Base-by-base conservation (phyloP, 2,113 vertebrate genomes). In the Lonchura striata region DNA sequence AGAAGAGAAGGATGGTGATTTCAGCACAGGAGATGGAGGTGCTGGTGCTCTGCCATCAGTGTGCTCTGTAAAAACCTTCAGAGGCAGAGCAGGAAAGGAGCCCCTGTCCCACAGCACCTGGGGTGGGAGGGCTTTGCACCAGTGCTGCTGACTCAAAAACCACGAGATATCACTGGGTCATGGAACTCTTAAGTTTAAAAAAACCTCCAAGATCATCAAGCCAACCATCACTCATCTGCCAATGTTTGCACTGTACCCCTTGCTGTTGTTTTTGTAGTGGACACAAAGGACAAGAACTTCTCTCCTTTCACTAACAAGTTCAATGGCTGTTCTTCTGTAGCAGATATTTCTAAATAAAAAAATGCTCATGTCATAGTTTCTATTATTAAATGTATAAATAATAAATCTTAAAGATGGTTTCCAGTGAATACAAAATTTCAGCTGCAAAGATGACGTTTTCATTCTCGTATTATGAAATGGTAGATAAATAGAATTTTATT, bases 401-500 rank as follows among this genome's bases (percentile, higher is more conserved):
- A 89, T 87, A 63, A 50, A 71, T 86, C 77, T 88, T 39, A 41
- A 61, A 68, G 57, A 30, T 53, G 59, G 8, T 76, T 89, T 69
- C 70, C n/a, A 24, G 28, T 15, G 41, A 76, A 70, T 23, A 83
- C 33, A 52, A 39, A 47, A 83, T 88, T 86, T 70, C 47, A 49
- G 21, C 54, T 41, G 42, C 56, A 52, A 60, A 50, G 35, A 59
- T 81, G 82, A 63, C 56, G 71, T 85, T 82, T 83, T 72, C 30
- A 66, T 92, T 86, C 69, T 68, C 0, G 0, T 90, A 49, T 80
- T 89, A 68, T 81, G 76, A 77, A 71, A 57, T 20, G 23, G 66
- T 82, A 42, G 88, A 86, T 65, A 95, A 96, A 90, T 71, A 85
- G 57, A 90, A 78, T 94, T 94, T 95, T 95, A 89, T 89, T 92